Evolutionary conservation across 1,140 invertebrate genomes (phyloP).

Genomic region (Hetaerina americana): DNA sequence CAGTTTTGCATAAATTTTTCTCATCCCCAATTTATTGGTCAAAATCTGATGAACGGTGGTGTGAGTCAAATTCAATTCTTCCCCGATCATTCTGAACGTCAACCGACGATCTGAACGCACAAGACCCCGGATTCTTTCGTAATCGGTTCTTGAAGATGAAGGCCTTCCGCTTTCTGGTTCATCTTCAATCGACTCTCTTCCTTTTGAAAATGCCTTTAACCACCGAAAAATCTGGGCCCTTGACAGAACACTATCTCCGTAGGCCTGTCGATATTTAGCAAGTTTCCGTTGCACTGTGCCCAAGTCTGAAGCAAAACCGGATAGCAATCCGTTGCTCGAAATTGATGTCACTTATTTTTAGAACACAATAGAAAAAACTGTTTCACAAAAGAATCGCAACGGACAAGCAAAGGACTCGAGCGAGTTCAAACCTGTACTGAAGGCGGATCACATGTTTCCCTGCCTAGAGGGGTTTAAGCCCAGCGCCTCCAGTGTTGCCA

Average conservation of each 20-base stretch:
- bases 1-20: too few relatives aligned
- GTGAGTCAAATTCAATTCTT: constrained; percentile 10
- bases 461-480: neutral
- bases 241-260: constrained; percentile 15
- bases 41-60: constrained; percentile 18
- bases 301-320: constrained; percentile 19
- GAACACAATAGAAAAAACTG: constrained; percentile 8
- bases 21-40: constrained; percentile 16
- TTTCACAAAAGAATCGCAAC: neutral
- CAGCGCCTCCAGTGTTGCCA: neutral
- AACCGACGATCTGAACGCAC: too few relatives aligned
- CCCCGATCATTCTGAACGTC: constrained; percentile 9
- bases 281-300: constrained; percentile 15
- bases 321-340: constrained; percentile 16
- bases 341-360: constrained; percentile 10
- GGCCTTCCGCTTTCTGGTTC: constrained; percentile 10
- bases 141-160: constrained; percentile 13
- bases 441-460: neutral
- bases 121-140: constrained; percentile 7
- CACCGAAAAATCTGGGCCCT: constrained; percentile 13
- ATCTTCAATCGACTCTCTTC: constrained; percentile 16
- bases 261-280: constrained; percentile 14
- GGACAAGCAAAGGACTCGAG: neutral
- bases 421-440: constrained; percentile 1
- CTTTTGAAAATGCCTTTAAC: constrained; percentile 16